Percentiles rank a stretch among this genome's conserved stretches.
Evolutionary conservation across 53 echinoderm and acorn worm genomes (phyloP).

Genomic region (Henricia sp.): DNA sequence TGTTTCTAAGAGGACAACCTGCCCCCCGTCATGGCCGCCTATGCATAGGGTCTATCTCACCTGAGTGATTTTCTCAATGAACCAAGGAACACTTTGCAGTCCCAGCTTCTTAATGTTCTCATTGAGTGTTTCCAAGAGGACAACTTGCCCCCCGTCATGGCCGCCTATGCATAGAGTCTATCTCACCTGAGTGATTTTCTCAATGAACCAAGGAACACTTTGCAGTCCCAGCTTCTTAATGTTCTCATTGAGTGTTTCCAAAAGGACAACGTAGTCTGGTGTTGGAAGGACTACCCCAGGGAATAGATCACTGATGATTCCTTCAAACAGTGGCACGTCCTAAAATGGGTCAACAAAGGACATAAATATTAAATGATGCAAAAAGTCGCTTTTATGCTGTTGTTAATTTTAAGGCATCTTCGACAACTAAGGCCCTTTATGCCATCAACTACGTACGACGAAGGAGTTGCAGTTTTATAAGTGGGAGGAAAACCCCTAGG

Average conservation of each 20-base stretch:
- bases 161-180: too few relatives aligned
- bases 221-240: conserved; percentile 88
- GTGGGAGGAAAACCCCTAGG: too few relatives aligned
- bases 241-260: conserved; percentile 95
- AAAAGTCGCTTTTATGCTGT: too few relatives aligned
- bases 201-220: conserved; percentile 90
- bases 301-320: conserved; percentile 98
- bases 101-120: conserved; percentile 87
- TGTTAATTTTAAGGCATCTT: too few relatives aligned
- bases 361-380: too few relatives aligned
- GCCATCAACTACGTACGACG: too few relatives aligned
- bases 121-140: conserved; percentile 84
- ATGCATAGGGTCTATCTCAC: too few relatives aligned
- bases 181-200: conserved; percentile 92
- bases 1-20: too few relatives aligned
- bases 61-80: conserved; percentile 95
- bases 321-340: conserved; percentile 99
- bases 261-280: conserved; percentile 90
- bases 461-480: too few relatives aligned
- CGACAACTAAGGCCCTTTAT: too few relatives aligned
- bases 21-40: too few relatives aligned
- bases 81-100: conserved; percentile 90
- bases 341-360: conserved; percentile 30
- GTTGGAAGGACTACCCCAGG: conserved; percentile 90
- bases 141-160: conserved; percentile 83